Percentiles rank a stretch among this genome's conserved stretches.
Conservation (phyloP, 1,140 invertebrate genomes). For the Marisa cornuarietis region DNA sequence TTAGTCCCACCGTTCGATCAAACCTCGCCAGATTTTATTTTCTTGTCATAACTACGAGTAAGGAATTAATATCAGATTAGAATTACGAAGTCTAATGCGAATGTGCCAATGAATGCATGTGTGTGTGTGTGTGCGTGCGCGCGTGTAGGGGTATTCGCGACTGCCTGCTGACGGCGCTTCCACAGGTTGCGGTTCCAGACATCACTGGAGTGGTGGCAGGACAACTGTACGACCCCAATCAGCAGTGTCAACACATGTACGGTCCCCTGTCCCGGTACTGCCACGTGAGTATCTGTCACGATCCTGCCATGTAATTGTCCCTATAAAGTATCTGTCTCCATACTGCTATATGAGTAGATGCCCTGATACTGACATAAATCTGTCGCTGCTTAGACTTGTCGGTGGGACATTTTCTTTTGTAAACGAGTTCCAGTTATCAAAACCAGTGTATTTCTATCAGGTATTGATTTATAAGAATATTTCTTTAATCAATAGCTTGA, state of each 20-base stretch:
- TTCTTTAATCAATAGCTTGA: no score
- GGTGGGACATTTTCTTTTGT: no score
- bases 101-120: background rate
- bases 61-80: background rate
- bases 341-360: background rate
- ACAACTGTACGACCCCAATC: slow-evolving; percentile 37
- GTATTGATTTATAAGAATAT: no score
- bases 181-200: slow-evolving; percentile 20
- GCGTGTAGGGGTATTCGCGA: slow-evolving; percentile 28
- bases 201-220: slow-evolving; percentile 35
- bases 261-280: slow-evolving; percentile 44
- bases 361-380: background rate
- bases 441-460: no score
- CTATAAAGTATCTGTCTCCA: background rate
- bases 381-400: no score
- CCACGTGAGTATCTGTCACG: slow-evolving; percentile 30
- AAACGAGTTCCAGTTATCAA: no score
- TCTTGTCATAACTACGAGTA: background rate
- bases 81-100: background rate
- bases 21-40: no score
- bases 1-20: no score
- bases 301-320: background rate
- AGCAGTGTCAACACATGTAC: slow-evolving; percentile 41
- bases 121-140: no score
- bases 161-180: slow-evolving; percentile 34